Evolutionary conservation across 2,113 vertebrate genomes (phyloP).

Genomic region (Chlorodrepanis virens): DNA sequence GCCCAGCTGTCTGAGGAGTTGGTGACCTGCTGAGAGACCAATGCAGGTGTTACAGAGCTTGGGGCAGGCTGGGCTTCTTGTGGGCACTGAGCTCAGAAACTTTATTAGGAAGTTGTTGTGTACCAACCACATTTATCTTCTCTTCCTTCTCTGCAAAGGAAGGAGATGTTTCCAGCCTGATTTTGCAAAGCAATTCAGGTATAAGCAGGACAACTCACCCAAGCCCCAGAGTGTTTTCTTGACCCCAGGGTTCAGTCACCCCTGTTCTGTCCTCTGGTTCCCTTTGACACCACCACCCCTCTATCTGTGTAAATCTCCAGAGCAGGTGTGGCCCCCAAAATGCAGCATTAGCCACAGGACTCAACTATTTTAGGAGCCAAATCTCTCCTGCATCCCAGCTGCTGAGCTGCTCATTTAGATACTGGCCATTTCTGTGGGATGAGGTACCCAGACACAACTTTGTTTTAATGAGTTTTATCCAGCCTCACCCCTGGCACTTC

Average conservation of each 20-base stretch:
- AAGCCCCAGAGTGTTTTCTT: not conserved
- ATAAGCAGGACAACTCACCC: not conserved
- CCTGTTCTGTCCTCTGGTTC: not conserved
- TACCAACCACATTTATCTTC: not conserved
- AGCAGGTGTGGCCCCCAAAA: rapidly evolving
- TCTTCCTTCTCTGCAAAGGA: not conserved
- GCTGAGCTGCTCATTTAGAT: not conserved
- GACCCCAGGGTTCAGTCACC: not conserved
- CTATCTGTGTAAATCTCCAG: rapidly evolving
- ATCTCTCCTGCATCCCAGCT: not conserved
- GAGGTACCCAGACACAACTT: not conserved
- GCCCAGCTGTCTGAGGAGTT: conserved; percentile 85
- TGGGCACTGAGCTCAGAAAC: not conserved
- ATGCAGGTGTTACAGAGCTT: not conserved
- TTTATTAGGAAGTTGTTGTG: rapidly evolving
- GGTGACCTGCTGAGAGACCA: conserved; percentile 77
- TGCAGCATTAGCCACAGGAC: not conserved
- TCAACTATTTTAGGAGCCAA: not conserved
- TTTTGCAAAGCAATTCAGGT: not conserved
- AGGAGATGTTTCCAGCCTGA: not conserved
- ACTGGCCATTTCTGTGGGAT: not conserved
- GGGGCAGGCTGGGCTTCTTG: not conserved
- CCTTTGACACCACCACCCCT: not conserved
- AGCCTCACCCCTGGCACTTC: not conserved
- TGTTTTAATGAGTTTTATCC: not conserved